phyloP scores from a whole-genome alignment of 1,140 invertebrate species.

The Nasonia longicornis region DNA sequence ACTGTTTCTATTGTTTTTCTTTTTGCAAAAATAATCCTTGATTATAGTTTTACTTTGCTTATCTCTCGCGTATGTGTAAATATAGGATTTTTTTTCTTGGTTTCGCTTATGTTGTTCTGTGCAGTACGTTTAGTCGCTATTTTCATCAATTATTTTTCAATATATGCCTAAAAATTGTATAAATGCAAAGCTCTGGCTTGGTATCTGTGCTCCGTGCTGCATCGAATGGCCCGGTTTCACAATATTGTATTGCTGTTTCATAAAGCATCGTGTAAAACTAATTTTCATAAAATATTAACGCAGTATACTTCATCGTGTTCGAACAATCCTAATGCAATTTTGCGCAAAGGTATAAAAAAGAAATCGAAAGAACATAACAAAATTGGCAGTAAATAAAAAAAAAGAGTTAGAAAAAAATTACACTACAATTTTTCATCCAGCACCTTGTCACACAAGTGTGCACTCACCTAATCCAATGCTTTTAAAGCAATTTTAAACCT shows the following conservation, averaged over 20 bases:
- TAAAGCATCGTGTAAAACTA: slow-evolving; percentile 13
- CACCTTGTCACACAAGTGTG: slow-evolving; percentile 1
- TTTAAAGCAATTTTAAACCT: slow-evolving; percentile 14
- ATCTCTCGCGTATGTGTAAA: slow-evolving; percentile 46
- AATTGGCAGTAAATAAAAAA: slow-evolving; percentile 26
- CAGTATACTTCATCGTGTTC: background rate
- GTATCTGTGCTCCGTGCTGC: background rate
- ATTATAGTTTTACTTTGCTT: slow-evolving; percentile 43
- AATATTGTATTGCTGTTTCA: slow-evolving; percentile 8
- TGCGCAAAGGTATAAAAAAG: background rate
- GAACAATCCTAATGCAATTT: background rate
- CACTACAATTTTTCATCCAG: background rate
- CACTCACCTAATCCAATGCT: background rate
- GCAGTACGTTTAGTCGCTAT: slow-evolving; percentile 28
- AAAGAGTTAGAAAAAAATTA: slow-evolving; percentile 6
- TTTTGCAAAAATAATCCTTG: background rate
- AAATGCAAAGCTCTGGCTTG: slow-evolving; percentile 36
- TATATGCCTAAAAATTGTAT: slow-evolving; percentile 17
- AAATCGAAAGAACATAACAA: background rate
- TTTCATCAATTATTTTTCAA: slow-evolving; percentile 14
- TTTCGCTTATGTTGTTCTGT: slow-evolving; percentile 30
- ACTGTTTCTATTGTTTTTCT: slow-evolving; percentile 42
- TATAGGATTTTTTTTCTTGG: slow-evolving; percentile 45
- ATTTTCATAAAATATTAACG: background rate
- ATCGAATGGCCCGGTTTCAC: slow-evolving; percentile 7